These are phyloP conservation scores for Arizona elegans DNA, from an alignment of 2,113 vertebrate genomes.

Conservation along the genomic window DNA sequence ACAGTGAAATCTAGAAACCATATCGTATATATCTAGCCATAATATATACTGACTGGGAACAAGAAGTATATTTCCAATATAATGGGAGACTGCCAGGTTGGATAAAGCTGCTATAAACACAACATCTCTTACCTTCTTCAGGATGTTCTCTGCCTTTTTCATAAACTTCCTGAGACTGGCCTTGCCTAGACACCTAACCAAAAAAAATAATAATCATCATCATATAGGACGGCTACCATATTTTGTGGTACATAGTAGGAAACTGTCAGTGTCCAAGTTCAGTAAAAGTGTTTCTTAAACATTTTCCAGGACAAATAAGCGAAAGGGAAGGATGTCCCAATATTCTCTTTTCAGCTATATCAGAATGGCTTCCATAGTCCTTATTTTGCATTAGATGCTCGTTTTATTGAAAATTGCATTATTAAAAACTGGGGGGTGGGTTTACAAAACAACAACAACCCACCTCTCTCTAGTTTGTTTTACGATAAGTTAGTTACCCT, in stretches of 20 bases:
- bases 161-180: conserved; percentile 86
- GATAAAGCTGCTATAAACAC: neutral
- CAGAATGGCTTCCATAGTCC: neutral
- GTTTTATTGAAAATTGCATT: neutral
- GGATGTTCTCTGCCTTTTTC: conserved; percentile 93
- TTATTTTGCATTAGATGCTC: neutral
- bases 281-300: neutral
- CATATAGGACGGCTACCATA: neutral
- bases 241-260: neutral
- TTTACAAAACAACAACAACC: neutral
- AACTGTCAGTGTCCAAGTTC: neutral
- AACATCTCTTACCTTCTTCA: conserved; percentile 86
- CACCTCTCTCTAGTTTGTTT: conserved; percentile 20
- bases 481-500: conserved; percentile 26
- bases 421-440: neutral
- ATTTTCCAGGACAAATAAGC: neutral
- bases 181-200: conserved; percentile 85
- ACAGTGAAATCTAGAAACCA: neutral
- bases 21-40: neutral
- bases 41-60: neutral
- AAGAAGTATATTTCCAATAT: neutral
- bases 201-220: neutral
- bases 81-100: neutral
- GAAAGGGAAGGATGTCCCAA: neutral
- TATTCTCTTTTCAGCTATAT: neutral